Conservation (phyloP, 1,140 invertebrate genomes). For the Drosophila pseudoananassae region DNA sequence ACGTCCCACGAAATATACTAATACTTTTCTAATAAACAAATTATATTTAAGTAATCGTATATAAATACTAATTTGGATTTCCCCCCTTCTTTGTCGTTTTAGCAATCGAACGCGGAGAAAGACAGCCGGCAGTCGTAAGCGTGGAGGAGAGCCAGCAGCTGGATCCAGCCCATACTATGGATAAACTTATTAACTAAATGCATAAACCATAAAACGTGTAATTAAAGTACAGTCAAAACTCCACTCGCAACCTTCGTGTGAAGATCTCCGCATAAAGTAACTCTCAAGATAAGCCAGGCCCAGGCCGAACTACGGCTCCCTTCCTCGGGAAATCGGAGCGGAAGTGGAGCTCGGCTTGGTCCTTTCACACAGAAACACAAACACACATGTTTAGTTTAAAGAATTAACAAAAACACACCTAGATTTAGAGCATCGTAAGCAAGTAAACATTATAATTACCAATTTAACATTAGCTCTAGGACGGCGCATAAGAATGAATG, state of each 20-base stretch:
- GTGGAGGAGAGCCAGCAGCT: slow-evolving; percentile 10
- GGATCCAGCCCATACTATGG: slow-evolving; percentile 17
- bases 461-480: slow-evolving; percentile 63
- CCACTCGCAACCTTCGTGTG: slow-evolving; percentile 76
- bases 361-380: slow-evolving; percentile 23
- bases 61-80: slow-evolving; percentile 49
- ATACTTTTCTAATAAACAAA: slow-evolving; percentile 18
- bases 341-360: slow-evolving; percentile 20
- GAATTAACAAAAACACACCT: slow-evolving; percentile 30
- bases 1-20: neutral
- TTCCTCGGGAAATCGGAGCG: neutral
- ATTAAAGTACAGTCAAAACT: slow-evolving; percentile 72
- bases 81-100: slow-evolving; percentile 51
- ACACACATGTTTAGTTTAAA: slow-evolving; percentile 45
- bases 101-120: slow-evolving; percentile 63
- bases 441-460: slow-evolving; percentile 64
- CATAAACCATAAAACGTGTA: slow-evolving; percentile 30
- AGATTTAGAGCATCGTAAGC: slow-evolving; percentile 60
- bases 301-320: slow-evolving; percentile 16
- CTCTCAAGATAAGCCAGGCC: slow-evolving; percentile 40
- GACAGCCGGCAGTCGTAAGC: slow-evolving; percentile 51
- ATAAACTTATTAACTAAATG: slow-evolving; percentile 66
- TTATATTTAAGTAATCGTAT: slow-evolving; percentile 15
- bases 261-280: slow-evolving; percentile 69
- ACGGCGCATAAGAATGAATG: slow-evolving; percentile 38